These are phyloP conservation scores for Remorina albescens DNA, from an alignment of 2,797 vertebrate species.

Conservation along the genomic window DNA sequence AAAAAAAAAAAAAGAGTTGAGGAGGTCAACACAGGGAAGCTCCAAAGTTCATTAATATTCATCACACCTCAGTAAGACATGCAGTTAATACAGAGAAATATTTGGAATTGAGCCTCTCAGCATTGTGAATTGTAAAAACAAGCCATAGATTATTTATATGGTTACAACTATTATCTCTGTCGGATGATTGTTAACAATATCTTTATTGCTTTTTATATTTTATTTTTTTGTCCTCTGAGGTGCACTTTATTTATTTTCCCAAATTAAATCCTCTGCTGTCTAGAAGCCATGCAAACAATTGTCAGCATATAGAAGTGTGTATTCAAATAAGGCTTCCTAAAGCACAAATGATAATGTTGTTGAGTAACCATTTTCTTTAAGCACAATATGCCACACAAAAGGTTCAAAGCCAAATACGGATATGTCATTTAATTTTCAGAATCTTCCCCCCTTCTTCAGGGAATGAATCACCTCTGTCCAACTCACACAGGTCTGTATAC, in stretches of 20 bases:
- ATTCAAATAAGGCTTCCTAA: slow-evolving; percentile 40
- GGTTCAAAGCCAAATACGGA: slow-evolving; percentile 63
- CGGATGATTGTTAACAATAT: slow-evolving; percentile 38
- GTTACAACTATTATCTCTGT: slow-evolving; percentile 33
- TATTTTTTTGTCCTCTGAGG: slow-evolving; percentile 45
- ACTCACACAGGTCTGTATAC: slow-evolving; percentile 36
- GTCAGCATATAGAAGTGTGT: slow-evolving; percentile 8
- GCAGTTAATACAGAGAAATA: slow-evolving; percentile 44
- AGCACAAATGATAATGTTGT: slow-evolving; percentile 57
- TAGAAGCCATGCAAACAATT: slow-evolving; percentile 17
- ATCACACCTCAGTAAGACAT: slow-evolving; percentile 53
- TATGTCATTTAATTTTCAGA: slow-evolving; percentile 6
- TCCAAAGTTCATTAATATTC: slow-evolving; percentile 54
- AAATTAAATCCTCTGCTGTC: slow-evolving; percentile 26
- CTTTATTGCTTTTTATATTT: slow-evolving; percentile 39
- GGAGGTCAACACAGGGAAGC: slow-evolving; percentile 21
- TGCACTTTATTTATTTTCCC: slow-evolving; percentile 66
- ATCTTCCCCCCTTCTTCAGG: slow-evolving; percentile 50
- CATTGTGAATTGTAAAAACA: slow-evolving; percentile 46
- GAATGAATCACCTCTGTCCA: slow-evolving; percentile 46
- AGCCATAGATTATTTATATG: slow-evolving; percentile 57
- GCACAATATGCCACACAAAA: slow-evolving; percentile 42
- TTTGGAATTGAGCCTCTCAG: slow-evolving; percentile 35
- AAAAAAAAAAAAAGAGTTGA: not conserved
- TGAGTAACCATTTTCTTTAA: slow-evolving; percentile 23